A percentile compares a stretch with the other conserved stretches of the same genome.
These are phyloP conservation scores for Enteromius viviparus DNA, from an alignment of 2,797 vertebrate species.

Conservation along the genomic window DNA sequence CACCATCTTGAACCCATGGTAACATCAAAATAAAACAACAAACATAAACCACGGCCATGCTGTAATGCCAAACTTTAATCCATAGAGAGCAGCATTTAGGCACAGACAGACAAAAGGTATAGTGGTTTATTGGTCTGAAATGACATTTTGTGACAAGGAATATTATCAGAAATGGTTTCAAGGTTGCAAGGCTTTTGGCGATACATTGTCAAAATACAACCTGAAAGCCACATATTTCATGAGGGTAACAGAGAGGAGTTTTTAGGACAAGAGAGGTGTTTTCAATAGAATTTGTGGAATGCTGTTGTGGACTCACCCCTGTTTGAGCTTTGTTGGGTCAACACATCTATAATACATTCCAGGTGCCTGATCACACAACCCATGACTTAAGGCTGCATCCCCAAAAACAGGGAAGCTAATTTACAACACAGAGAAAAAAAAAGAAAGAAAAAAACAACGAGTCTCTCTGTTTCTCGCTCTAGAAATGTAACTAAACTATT, in stretches of 20 bases:
- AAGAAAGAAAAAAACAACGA: neutral
- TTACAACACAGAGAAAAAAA: neutral
- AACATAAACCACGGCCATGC: neutral
- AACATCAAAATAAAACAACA: neutral
- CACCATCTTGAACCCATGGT: neutral
- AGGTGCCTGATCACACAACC: slow-evolving; percentile 58
- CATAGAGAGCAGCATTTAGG: slow-evolving; percentile 19
- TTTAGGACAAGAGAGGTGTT: slow-evolving; percentile 40
- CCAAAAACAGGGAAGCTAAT: slow-evolving; percentile 46
- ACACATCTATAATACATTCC: slow-evolving; percentile 64
- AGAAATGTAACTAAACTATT: neutral
- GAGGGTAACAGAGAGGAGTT: neutral
- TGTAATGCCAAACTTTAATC: slow-evolving; percentile 1
- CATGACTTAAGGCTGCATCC: slow-evolving; percentile 47
- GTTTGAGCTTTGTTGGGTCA: slow-evolving; percentile 56
- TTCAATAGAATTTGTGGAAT: slow-evolving; percentile 71
- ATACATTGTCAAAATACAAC: neutral
- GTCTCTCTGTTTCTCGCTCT: neutral
- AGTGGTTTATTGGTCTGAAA: neutral
- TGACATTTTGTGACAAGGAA: neutral
- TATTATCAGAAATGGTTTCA: neutral
- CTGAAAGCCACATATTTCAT: neutral
- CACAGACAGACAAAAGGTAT: neutral
- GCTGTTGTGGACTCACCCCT: slow-evolving; percentile 55
- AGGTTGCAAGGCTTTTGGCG: neutral